Percentiles rank a stretch among this genome's conserved stretches.
phyloP scores from a whole-genome alignment of 2,888 invertebrate species.

The Julus scanicus region DNA sequence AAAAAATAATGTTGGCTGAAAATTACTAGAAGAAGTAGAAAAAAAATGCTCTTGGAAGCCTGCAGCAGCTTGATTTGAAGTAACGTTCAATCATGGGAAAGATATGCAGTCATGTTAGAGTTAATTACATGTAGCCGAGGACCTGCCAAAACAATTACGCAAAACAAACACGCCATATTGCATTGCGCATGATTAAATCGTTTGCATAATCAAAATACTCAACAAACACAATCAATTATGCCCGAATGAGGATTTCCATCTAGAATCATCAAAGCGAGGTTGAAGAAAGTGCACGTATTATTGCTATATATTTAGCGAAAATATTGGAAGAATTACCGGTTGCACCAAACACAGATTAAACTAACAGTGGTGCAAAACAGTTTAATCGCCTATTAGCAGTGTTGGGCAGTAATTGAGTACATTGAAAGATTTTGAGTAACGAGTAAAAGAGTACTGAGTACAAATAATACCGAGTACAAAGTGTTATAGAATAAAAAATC shows the following conservation, averaged over 20 bases:
- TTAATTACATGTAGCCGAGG: conserved; percentile 28
- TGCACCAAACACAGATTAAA: neutral
- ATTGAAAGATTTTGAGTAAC: too few species aligned
- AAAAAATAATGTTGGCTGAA: conserved; percentile 1
- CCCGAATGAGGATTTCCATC: conserved; percentile 18
- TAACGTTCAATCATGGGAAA: conserved; percentile 28
- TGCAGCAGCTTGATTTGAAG: conserved; percentile 9
- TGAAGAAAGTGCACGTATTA: neutral
- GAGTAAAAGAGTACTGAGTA: too few species aligned
- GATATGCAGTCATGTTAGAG: neutral
- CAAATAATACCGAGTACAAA: too few species aligned
- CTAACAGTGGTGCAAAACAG: too few species aligned
- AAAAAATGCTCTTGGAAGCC: conserved; percentile 9
- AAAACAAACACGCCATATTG: conserved; percentile 28
- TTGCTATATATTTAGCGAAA: neutral
- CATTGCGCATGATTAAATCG: conserved; percentile 27
- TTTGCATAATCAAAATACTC: conserved; percentile 30
- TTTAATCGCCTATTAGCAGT: too few species aligned
- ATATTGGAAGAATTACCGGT: neutral
- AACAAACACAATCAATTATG: conserved; percentile 29
- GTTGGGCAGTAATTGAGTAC: too few species aligned
- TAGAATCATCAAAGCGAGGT: neutral
- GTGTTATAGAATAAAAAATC: too few species aligned
- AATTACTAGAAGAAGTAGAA: neutral
- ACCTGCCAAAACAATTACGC: conserved; percentile 27